Percentiles rank a stretch among this genome's conserved stretches.
Conservation (phyloP, 92 coral and sea anemone species). For the Blastomussa wellsi region DNA sequence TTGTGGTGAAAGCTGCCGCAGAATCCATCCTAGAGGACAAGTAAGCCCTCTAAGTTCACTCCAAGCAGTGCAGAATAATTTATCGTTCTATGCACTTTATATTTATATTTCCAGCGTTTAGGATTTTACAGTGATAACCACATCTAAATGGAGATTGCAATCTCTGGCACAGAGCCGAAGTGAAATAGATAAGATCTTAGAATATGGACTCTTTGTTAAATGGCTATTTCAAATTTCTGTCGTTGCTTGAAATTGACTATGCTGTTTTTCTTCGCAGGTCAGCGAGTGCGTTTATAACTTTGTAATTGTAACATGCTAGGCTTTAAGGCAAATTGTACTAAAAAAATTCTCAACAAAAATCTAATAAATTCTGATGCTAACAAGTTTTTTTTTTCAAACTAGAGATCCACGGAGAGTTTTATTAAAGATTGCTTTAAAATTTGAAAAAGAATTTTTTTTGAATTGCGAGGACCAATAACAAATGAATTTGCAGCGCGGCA, state of each 20-base stretch:
- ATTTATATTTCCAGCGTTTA: conserved; percentile 1
- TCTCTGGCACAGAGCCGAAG: conserved; percentile 10
- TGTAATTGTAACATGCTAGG: not conserved
- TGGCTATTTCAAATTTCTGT: not conserved
- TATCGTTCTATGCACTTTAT: not conserved
- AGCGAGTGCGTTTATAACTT: not conserved
- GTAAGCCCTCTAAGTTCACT: not conserved
- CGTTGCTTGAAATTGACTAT: not conserved
- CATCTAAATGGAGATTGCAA: not conserved
- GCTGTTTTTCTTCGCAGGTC: not conserved
- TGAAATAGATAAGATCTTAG: conserved; percentile 1
- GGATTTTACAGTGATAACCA: not conserved
- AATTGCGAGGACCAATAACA: not conserved
- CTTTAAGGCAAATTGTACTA: not conserved
- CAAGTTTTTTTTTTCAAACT: not conserved
- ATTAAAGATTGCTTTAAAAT: not conserved
- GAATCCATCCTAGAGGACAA: not conserved
- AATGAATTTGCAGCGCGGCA: not conserved
- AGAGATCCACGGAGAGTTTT: not conserved
- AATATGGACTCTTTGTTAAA: not conserved
- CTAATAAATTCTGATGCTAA: not conserved
- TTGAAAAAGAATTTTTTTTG: not conserved
- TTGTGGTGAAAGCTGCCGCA: not conserved
- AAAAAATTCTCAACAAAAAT: no score
- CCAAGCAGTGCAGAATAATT: conserved; percentile 9